These are phyloP conservation scores for Himalopsyche tibetana DNA, from an alignment of 2,888 invertebrate species.

Conservation along the genomic window DNA sequence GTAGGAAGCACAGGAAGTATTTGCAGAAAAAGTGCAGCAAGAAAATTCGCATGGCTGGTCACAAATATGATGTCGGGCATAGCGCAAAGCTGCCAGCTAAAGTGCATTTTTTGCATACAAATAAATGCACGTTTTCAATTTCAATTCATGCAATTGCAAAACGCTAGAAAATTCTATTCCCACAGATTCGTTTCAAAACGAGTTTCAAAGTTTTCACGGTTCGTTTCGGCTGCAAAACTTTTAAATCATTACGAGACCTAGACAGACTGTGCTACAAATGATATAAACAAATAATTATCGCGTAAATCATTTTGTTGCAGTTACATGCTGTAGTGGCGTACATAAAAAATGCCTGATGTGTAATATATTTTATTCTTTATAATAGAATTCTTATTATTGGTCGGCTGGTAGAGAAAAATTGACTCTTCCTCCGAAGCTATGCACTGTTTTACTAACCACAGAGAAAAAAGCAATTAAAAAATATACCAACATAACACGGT, in stretches of 20 bases:
- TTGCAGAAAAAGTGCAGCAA: conserved; percentile 11
- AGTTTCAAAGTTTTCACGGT: neutral
- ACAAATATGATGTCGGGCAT: neutral
- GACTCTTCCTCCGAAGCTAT: too few species aligned
- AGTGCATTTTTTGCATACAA: conserved; percentile 19
- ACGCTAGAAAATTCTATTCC: neutral
- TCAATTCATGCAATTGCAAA: conserved; percentile 24
- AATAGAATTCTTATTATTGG: too few species aligned
- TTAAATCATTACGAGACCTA: neutral
- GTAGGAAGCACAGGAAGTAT: neutral
- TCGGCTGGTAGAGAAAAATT: too few species aligned
- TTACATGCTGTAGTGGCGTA: too few species aligned
- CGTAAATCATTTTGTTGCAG: too few species aligned
- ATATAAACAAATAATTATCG: too few species aligned
- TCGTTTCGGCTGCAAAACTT: neutral
- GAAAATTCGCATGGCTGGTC: conserved; percentile 16
- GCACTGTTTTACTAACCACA: too few species aligned
- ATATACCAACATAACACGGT: too few species aligned
- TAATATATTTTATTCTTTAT: too few species aligned
- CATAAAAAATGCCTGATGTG: too few species aligned
- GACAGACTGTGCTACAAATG: too few species aligned
- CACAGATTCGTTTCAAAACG: conserved; percentile 8
- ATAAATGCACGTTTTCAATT: conserved; percentile 34
- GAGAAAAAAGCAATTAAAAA: too few species aligned
- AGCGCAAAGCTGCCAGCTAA: conserved; percentile 11